Conservation (phyloP, 2,888 invertebrate species). For the Cerastis leucographa region DNA sequence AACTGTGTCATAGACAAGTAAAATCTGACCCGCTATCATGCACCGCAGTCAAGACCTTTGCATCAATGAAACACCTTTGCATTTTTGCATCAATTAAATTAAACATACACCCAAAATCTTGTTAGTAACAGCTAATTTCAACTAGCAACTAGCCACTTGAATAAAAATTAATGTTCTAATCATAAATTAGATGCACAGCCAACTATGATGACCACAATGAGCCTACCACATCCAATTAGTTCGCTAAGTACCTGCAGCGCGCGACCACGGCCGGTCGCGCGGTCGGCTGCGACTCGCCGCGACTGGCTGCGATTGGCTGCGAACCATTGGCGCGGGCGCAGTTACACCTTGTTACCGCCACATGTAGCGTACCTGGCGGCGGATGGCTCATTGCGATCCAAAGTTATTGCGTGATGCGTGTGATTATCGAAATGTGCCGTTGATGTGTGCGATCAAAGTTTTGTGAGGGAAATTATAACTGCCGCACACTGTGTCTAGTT, state of each 20-base stretch:
- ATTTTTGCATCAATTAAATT: too few species aligned
- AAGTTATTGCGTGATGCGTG: conserved; percentile 62
- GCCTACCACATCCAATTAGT: conserved; percentile 70
- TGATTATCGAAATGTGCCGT: conserved; percentile 39
- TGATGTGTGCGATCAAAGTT: not conserved
- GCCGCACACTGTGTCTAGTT: not conserved
- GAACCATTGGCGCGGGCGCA: conserved; percentile 71
- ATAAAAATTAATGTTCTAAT: conserved; percentile 56
- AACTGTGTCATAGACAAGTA: not conserved
- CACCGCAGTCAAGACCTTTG: too few species aligned
- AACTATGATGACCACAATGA: conserved; percentile 65
- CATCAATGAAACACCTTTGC: too few species aligned
- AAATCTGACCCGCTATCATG: not conserved
- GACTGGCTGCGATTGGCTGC: conserved; percentile 73
- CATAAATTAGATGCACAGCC: conserved; percentile 61
- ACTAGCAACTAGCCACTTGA: conserved; percentile 28
- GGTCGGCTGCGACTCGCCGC: conserved; percentile 62
- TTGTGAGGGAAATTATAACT: not conserved
- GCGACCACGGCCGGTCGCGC: conserved; percentile 52
- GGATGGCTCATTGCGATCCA: conserved; percentile 63
- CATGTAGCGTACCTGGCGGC: conserved; percentile 74
- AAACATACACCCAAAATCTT: conserved; percentile 1
- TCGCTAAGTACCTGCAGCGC: conserved; percentile 63
- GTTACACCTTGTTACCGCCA: conserved; percentile 79
- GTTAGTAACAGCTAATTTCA: conserved; percentile 16